Evolutionary conservation across 2,113 vertebrate genomes (phyloP).

Genomic region (Pithys albifrons): DNA sequence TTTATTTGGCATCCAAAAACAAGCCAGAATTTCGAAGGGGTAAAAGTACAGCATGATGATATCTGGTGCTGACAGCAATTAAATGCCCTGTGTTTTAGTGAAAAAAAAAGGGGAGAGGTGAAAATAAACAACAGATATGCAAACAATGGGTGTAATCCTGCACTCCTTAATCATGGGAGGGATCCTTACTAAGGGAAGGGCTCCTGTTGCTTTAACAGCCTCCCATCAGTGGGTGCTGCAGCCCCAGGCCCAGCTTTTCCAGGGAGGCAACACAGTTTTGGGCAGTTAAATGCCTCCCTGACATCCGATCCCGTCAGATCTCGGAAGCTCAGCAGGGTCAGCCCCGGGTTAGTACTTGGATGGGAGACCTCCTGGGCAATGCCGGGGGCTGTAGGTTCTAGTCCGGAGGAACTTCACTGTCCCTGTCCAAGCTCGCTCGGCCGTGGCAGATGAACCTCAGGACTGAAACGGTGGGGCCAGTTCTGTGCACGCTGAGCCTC

Average conservation of each 20-base stretch:
- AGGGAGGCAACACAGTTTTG: constrained; percentile 25
- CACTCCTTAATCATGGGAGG: constrained; percentile 6
- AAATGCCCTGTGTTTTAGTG: neutral
- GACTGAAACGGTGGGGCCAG: too few relatives aligned
- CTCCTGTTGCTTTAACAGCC: neutral
- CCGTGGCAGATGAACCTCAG: too few relatives aligned
- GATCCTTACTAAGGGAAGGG: neutral
- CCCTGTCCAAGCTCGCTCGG: too few relatives aligned
- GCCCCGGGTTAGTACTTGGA: too few relatives aligned
- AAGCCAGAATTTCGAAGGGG: neutral
- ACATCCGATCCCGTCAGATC: too few relatives aligned
- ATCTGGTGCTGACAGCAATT: neutral
- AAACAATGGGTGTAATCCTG: constrained; percentile 37
- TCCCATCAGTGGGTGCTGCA: neutral
- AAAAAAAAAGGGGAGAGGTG: neutral
- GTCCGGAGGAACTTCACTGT: too few relatives aligned
- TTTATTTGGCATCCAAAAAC: neutral
- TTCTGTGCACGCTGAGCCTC: too few relatives aligned
- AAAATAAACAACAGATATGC: constrained; percentile 6
- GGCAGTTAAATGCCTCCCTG: too few relatives aligned
- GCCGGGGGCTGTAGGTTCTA: too few relatives aligned
- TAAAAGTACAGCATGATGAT: neutral
- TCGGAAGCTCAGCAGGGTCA: too few relatives aligned
- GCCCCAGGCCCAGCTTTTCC: neutral
- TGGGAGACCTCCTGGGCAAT: too few relatives aligned